phyloP scores from a whole-genome alignment of 2,888 invertebrate genomes.

The Alloscopus bannaensis region DNA sequence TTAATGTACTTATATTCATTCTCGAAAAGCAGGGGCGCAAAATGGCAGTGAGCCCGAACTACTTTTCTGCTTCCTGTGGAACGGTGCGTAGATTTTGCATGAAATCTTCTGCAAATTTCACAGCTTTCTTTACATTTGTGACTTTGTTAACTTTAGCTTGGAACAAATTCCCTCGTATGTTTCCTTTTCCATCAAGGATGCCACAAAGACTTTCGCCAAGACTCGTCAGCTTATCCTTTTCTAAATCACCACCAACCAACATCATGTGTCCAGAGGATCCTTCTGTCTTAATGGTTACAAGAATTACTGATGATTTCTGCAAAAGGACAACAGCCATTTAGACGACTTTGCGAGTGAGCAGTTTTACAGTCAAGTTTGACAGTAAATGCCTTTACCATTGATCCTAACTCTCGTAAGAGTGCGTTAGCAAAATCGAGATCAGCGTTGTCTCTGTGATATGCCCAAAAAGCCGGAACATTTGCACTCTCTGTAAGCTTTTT shows the following conservation, averaged over 20 bases:
- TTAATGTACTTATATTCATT: no score
- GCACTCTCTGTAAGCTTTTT: conserved; percentile 77
- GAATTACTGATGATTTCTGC: conserved; percentile 57
- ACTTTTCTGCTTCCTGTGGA: no score
- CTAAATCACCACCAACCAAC: conserved; percentile 57
- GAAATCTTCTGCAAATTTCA: conserved; percentile 76
- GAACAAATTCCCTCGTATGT: conserved; percentile 83
- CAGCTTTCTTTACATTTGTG: conserved; percentile 81
- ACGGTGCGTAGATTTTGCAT: no score
- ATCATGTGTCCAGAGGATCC: conserved; percentile 66
- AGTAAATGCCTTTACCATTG: conserved; percentile 74
- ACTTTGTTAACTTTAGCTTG: conserved; percentile 87
- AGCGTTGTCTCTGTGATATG: conserved; percentile 80
- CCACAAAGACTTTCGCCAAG: conserved; percentile 80
- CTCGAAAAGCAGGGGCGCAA: no score
- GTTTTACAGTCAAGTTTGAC: background rate
- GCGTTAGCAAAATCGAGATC: conserved; percentile 86
- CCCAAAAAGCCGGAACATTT: conserved; percentile 40
- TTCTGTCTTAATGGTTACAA: conserved; percentile 68
- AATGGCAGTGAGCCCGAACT: no score
- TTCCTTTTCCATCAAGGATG: conserved; percentile 85
- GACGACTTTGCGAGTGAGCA: background rate
- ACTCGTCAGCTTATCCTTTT: conserved; percentile 30
- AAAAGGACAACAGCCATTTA: conserved; percentile 8
- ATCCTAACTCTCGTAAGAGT: conserved; percentile 82